Conservation (phyloP, 2,888 invertebrate species). For the Synergus umbraculus region DNA sequence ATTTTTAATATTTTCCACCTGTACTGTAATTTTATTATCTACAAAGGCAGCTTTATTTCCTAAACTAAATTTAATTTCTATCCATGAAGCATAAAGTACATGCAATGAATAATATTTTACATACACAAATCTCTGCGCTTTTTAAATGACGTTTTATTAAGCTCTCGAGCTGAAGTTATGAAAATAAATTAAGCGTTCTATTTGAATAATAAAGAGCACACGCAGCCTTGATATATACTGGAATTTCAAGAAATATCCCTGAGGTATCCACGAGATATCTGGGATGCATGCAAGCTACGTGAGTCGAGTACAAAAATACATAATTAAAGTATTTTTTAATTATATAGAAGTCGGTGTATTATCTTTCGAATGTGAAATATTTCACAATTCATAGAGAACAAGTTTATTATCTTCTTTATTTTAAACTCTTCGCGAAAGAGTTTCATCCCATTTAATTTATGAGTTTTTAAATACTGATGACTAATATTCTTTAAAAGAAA, state of each 20-base stretch:
- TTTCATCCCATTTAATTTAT: not conserved
- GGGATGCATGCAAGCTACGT: conserved; percentile 3
- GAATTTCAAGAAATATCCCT: conserved; percentile 30
- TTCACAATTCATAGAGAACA: not conserved
- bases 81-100: no score
- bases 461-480: no score
- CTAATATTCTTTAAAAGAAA: not conserved
- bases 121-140: not conserved
- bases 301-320: not conserved
- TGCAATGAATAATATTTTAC: not conserved
- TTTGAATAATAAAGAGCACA: conserved; percentile 11
- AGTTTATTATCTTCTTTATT: no score
- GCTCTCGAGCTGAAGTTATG: not conserved
- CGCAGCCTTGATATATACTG: conserved; percentile 3
- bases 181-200: conserved; percentile 12
- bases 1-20: not conserved
- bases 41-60: no score
- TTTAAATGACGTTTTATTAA: not conserved
- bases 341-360: no score
- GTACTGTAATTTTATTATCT: no score
- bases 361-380: not conserved
- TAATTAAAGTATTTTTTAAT: not conserved
- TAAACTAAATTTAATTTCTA: no score
- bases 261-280: conserved; percentile 2
- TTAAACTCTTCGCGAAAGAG: no score